Conservation (phyloP, 2,888 invertebrate species). For the Orchesellides sinensis region DNA sequence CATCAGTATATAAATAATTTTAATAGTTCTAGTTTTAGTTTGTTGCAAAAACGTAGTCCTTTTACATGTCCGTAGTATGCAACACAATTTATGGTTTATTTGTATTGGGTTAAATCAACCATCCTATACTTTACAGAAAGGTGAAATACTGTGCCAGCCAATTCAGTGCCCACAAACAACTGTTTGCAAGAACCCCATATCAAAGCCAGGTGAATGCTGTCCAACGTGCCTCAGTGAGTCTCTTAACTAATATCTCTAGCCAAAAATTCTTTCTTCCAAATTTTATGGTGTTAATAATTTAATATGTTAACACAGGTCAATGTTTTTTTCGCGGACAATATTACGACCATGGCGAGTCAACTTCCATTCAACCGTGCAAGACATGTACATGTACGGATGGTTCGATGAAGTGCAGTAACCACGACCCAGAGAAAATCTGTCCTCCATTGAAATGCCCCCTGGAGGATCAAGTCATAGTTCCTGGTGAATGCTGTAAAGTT, state of each 20-base stretch:
- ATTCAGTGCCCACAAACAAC: slow-evolving; percentile 86
- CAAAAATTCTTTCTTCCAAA: too few species aligned
- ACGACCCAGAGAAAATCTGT: slow-evolving; percentile 86
- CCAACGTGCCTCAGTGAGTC: slow-evolving; percentile 90
- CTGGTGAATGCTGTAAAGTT: slow-evolving; percentile 93
- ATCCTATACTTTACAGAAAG: slow-evolving; percentile 82
- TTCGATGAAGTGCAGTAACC: slow-evolving; percentile 86
- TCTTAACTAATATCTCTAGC: not conserved
- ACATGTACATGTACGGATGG: slow-evolving; percentile 91
- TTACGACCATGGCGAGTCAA: slow-evolving; percentile 88
- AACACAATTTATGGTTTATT: not conserved
- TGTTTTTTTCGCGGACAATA: slow-evolving; percentile 83
- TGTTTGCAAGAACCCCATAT: slow-evolving; percentile 88
- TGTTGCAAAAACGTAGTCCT: too few species aligned
- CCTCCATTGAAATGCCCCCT: slow-evolving; percentile 87
- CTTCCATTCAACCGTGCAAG: slow-evolving; percentile 83
- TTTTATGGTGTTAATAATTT: not conserved
- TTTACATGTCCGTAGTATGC: too few species aligned
- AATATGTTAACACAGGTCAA: slow-evolving; percentile 80
- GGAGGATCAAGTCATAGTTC: slow-evolving; percentile 87
- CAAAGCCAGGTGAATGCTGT: slow-evolving; percentile 89
- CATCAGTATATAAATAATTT: too few species aligned
- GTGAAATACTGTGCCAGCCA: slow-evolving; percentile 89
- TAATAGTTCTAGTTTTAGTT: too few species aligned
- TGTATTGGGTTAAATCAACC: too few species aligned